These are phyloP conservation scores for Bufo bufo DNA, from an alignment of 2,113 vertebrate species.

Conservation along the genomic window DNA sequence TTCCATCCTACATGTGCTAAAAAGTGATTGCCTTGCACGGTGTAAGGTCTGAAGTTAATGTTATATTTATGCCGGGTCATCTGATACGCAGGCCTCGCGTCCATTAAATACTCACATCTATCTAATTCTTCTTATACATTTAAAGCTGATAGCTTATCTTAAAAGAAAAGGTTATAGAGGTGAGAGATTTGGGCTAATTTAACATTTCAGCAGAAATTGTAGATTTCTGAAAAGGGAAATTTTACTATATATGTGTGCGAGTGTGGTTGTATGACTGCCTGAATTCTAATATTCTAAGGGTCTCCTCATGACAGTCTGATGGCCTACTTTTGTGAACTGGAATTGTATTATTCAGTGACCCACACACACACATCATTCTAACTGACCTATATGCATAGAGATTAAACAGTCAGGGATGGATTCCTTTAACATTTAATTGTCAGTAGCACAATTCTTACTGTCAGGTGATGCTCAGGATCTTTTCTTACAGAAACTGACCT, in stretches of 20 bases:
- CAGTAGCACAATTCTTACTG: background rate
- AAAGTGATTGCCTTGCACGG: conserved; percentile 43
- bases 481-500: background rate
- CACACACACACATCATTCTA: background rate
- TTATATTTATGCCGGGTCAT: conserved; percentile 57
- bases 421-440: background rate
- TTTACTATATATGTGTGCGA: background rate
- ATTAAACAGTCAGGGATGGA: background rate
- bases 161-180: background rate
- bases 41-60: conserved; percentile 43
- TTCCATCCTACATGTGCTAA: conserved; percentile 31
- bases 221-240: background rate
- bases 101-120: conserved; percentile 38
- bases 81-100: conserved; percentile 44
- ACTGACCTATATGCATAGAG: conserved; percentile 5
- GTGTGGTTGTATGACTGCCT: background rate
- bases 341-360: conserved; percentile 4
- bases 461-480: background rate
- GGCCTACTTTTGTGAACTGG: background rate
- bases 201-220: background rate
- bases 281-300: background rate
- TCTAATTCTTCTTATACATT: conserved; percentile 25
- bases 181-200: background rate
- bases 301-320: background rate
- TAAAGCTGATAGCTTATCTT: conserved; percentile 9